A percentile compares a stretch with the other conserved stretches of the same genome.
These are phyloP conservation scores for Drosophila picticornis DNA, from an alignment of 2,888 invertebrate species.

Conservation along the genomic window DNA sequence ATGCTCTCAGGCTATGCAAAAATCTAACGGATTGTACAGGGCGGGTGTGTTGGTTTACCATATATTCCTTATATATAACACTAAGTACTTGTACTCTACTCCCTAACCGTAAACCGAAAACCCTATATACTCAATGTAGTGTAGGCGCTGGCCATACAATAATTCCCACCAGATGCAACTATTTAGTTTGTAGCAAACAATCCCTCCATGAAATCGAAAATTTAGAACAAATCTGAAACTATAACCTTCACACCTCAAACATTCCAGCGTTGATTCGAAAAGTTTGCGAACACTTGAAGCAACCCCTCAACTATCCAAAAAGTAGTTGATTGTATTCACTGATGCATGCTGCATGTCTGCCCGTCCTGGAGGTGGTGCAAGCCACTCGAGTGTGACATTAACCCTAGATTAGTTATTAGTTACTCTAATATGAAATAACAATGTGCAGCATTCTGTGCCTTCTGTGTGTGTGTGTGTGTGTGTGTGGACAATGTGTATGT, in stretches of 20 bases:
- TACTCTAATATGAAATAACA: slow-evolving; percentile 12
- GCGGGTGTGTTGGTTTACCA: slow-evolving; percentile 77
- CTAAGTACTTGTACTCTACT: slow-evolving; percentile 50
- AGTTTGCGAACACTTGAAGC: slow-evolving; percentile 37
- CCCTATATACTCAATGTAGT: slow-evolving; percentile 40
- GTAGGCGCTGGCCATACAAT: slow-evolving; percentile 37
- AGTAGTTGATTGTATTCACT: slow-evolving; percentile 40
- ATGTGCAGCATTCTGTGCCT: slow-evolving; percentile 9
- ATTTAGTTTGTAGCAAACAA: slow-evolving; percentile 42
- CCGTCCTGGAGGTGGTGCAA: slow-evolving; percentile 17
- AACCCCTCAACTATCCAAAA: slow-evolving; percentile 26
- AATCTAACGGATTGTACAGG: slow-evolving; percentile 65
- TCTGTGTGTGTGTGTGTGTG: slow-evolving; percentile 18
- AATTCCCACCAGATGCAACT: slow-evolving; percentile 26
- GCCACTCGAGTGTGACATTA: slow-evolving; percentile 25
- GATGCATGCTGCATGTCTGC: slow-evolving; percentile 53
- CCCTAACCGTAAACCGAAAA: slow-evolving; percentile 26
- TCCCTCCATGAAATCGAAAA: slow-evolving; percentile 17
- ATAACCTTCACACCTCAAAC: slow-evolving; percentile 39
- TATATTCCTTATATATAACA: slow-evolving; percentile 46
- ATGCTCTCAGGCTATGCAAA: slow-evolving; percentile 68
- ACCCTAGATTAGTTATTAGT: slow-evolving; percentile 31
- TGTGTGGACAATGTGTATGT: slow-evolving; percentile 10
- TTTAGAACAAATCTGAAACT: not conserved
- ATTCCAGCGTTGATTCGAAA: slow-evolving; percentile 50